phyloP scores from a whole-genome alignment of 1,140 invertebrate genomes.

The Paralvinella palmiformis region DNA sequence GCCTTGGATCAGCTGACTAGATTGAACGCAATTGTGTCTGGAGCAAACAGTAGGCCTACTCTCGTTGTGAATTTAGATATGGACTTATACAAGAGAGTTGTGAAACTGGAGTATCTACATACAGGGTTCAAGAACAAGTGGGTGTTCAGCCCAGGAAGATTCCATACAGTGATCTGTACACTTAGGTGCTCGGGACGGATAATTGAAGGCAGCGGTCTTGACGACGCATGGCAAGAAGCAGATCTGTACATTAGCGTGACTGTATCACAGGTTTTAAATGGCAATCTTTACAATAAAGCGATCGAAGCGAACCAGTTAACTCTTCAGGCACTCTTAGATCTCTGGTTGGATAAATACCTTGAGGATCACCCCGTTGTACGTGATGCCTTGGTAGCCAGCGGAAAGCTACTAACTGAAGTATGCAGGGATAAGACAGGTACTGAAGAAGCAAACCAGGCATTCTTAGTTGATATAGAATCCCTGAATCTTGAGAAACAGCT shows the following conservation, averaged over 20 bases:
- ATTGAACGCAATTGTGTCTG: not conserved
- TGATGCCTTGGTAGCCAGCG: not conserved
- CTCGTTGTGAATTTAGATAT: not conserved
- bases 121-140: not conserved
- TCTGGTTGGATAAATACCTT: not conserved
- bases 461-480: not conserved
- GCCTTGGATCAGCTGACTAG: not conserved
- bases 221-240: slow-evolving; percentile 7
- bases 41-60: not conserved
- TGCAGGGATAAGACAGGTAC: not conserved
- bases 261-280: not conserved
- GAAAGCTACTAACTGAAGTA: not conserved
- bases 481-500: not conserved
- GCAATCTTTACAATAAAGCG: not conserved
- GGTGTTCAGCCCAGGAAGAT: not conserved
- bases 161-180: not conserved
- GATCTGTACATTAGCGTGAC: not conserved
- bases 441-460: not conserved
- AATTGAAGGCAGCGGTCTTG: slow-evolving; percentile 1
- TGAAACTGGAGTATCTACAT: slow-evolving; percentile 1
- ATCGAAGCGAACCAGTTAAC: not conserved
- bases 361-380: not conserved
- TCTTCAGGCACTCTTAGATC: not conserved
- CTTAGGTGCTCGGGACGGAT: not conserved
- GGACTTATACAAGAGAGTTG: slow-evolving; percentile 3